Conservation (phyloP, 2,888 invertebrate genomes). For the Agriotes lineatus region DNA sequence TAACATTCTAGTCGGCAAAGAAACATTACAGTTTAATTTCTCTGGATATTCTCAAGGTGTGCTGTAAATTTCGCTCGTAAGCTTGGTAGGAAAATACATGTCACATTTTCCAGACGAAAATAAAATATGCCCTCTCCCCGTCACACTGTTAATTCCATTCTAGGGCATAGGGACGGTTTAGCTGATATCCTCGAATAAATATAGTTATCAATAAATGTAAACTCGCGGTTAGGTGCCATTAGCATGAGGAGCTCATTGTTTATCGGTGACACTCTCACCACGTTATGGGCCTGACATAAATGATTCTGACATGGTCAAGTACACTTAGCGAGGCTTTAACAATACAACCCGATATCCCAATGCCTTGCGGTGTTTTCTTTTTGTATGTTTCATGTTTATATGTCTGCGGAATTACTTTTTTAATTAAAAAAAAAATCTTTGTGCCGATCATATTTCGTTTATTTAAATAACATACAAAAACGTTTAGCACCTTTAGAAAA, state of each 20-base stretch:
- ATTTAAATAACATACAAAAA: too few species aligned
- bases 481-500: too few species aligned
- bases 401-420: too few species aligned
- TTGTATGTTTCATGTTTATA: background rate
- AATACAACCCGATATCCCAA: constrained; percentile 6
- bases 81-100: background rate
- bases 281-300: constrained; percentile 36
- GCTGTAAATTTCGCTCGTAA: too few species aligned
- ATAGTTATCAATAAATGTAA: constrained; percentile 22
- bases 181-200: constrained; percentile 3
- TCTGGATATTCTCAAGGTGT: too few species aligned
- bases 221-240: constrained; percentile 16
- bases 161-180: background rate
- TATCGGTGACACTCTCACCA: constrained; percentile 34
- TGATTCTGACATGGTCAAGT: constrained; percentile 39
- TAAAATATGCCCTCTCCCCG: background rate
- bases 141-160: constrained; percentile 6
- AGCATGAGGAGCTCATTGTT: constrained; percentile 39
- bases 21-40: too few species aligned
- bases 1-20: too few species aligned
- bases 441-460: too few species aligned
- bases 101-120: background rate
- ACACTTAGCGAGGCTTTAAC: constrained; percentile 10
- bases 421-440: too few species aligned
- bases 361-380: background rate